These are phyloP conservation scores for Euwallacea fornicatus DNA, from an alignment of 1,140 invertebrate genomes.

Conservation along the genomic window DNA sequence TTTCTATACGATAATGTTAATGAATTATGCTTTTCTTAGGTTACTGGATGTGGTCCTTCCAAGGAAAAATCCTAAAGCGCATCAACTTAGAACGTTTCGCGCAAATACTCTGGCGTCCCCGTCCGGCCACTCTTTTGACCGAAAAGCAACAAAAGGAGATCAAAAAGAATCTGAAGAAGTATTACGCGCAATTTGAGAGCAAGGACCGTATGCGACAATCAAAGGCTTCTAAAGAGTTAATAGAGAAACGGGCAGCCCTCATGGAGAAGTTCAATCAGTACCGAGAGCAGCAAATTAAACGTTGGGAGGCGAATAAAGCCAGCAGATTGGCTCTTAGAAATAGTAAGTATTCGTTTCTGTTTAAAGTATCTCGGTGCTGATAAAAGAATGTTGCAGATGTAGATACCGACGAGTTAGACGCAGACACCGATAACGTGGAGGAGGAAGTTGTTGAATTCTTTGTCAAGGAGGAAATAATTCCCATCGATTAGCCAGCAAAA, in stretches of 20 bases:
- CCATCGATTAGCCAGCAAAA: constrained; percentile 61
- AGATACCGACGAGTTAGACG: constrained; percentile 88
- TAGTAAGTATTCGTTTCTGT: constrained; percentile 62
- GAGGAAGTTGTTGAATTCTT: constrained; percentile 97
- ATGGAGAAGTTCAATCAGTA: constrained; percentile 88
- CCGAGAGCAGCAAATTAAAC: constrained; percentile 70
- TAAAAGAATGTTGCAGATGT: constrained; percentile 68
- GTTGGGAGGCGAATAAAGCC: constrained; percentile 76
- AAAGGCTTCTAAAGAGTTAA: constrained; percentile 94
- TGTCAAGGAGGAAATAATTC: constrained; percentile 90
- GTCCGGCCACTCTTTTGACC: constrained; percentile 82
- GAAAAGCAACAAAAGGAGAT: constrained; percentile 88
- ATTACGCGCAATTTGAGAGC: constrained; percentile 92
- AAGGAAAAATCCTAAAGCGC: constrained; percentile 70
- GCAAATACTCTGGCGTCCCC: constrained; percentile 94
- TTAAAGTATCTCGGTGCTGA: not conserved
- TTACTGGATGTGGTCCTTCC: constrained; percentile 98
- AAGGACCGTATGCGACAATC: constrained; percentile 92
- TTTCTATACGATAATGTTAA: not conserved
- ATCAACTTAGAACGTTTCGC: constrained; percentile 90
- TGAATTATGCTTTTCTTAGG: constrained; percentile 53
- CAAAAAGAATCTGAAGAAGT: constrained; percentile 98
- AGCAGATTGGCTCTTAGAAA: constrained; percentile 81
- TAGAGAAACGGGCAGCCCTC: constrained; percentile 88
- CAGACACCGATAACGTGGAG: constrained; percentile 83